Percentiles rank a stretch among this genome's conserved stretches.
These are phyloP conservation scores for Corydoras maculifer DNA, from an alignment of 2,113 vertebrate genomes.

Conservation along the genomic window DNA sequence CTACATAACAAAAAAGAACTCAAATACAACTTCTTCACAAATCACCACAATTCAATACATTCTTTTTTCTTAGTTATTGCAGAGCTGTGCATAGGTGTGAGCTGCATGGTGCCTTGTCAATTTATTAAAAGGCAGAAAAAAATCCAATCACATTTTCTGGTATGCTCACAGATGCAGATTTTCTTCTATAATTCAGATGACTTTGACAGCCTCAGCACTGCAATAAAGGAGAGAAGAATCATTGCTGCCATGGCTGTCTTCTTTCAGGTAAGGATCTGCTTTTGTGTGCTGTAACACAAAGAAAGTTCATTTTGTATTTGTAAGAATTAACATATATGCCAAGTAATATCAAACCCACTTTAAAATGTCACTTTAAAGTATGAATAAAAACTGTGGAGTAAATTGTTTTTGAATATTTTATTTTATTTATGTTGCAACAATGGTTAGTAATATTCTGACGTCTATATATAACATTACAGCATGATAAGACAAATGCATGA, in stretches of 20 bases:
- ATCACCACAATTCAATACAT: constrained; percentile 9
- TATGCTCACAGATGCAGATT: constrained; percentile 90
- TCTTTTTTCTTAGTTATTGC: constrained; percentile 10
- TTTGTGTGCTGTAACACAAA: neutral
- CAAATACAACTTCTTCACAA: constrained; percentile 19
- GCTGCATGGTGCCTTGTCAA: constrained; percentile 15
- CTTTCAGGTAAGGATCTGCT: constrained; percentile 78
- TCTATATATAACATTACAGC: no score
- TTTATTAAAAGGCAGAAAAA: constrained; percentile 27
- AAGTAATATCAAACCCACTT: no score
- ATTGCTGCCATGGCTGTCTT: constrained; percentile 91
- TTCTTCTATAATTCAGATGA: constrained; percentile 98
- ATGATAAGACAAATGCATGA: no score
- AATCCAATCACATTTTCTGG: constrained; percentile 43
- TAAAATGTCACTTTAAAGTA: no score
- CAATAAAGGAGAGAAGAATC: constrained; percentile 87
- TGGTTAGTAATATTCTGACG: no score
- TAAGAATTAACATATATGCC: neutral
- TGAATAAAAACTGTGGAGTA: no score
- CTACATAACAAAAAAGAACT: constrained; percentile 20
- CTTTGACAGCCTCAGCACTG: constrained; percentile 89
- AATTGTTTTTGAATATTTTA: no score
- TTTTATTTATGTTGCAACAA: no score
- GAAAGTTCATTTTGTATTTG: neutral
- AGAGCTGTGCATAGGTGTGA: constrained; percentile 28